Evolutionary conservation across 1,140 invertebrate genomes (phyloP).

Genomic region (Drosophila athabasca): DNA sequence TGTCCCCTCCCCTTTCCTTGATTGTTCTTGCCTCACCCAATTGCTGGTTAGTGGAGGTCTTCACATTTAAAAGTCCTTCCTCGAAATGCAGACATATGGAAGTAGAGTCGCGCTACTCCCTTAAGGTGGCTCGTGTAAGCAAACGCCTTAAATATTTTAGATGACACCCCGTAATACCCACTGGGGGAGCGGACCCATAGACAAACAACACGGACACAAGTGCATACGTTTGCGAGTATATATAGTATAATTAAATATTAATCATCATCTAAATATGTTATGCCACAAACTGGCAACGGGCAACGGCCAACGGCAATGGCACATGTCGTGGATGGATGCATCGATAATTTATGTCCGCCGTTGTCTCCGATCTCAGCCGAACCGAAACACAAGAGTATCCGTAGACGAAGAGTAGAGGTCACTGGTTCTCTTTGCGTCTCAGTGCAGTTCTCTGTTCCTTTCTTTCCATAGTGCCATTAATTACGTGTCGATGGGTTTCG

Average conservation of each 20-base stretch:
- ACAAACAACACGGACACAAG: too few relatives aligned
- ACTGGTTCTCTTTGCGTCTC: neutral
- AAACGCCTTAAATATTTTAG: conserved; percentile 72
- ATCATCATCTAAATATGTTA: conserved; percentile 75
- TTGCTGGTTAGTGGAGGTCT: conserved; percentile 13
- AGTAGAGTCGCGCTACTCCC: too few relatives aligned
- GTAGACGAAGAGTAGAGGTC: too few relatives aligned
- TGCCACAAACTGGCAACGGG: conserved; percentile 26
- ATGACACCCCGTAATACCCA: conserved; percentile 50
- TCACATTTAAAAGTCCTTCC: conserved; percentile 41
- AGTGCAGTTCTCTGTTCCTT: conserved; percentile 16
- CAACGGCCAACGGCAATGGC: neutral
- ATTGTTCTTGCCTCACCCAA: neutral
- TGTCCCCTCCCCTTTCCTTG: too few relatives aligned
- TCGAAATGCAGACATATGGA: conserved; percentile 48
- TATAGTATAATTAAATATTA: conserved; percentile 54
- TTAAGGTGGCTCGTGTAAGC: conserved; percentile 36
- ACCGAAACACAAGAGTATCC: too few relatives aligned
- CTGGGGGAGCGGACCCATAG: conserved; percentile 29
- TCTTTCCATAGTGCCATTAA: conserved; percentile 56
- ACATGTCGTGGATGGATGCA: conserved; percentile 37
- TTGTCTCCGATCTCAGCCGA: conserved; percentile 7
- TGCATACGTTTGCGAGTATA: conserved; percentile 10
- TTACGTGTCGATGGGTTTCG: conserved; percentile 34
- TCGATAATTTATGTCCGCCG: conserved; percentile 64